These are phyloP conservation scores for Bedellia somnulentella DNA, from an alignment of 2,888 invertebrate genomes.

Conservation along the genomic window DNA sequence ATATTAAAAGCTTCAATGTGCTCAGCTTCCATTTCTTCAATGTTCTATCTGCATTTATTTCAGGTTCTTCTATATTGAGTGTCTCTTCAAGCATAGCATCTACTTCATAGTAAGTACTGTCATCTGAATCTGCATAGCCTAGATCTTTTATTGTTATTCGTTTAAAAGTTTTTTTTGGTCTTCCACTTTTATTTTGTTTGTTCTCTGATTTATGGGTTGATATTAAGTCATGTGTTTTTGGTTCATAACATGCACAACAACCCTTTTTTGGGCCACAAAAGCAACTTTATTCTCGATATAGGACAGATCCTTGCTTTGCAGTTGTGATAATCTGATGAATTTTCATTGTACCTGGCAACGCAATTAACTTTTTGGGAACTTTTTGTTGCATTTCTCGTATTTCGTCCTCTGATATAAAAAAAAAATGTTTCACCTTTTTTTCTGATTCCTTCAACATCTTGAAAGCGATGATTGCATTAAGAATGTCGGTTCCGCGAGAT, in stretches of 20 bases:
- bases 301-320: conserved; percentile 8
- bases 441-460: conserved; percentile 8
- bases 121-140: conserved; percentile 9
- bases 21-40: conserved; percentile 7
- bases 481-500: too few species aligned
- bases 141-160: conserved; percentile 8
- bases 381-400: too few species aligned
- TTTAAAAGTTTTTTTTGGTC: conserved; percentile 5
- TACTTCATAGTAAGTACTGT: conserved; percentile 6
- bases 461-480: too few species aligned
- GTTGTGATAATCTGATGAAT: conserved; percentile 9
- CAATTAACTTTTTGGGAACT: conserved; percentile 9
- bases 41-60: conserved; percentile 7
- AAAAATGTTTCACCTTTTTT: too few species aligned
- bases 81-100: conserved; percentile 5
- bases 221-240: conserved; percentile 9
- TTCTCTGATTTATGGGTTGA: conserved; percentile 5
- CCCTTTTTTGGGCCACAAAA: conserved; percentile 6
- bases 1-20: conserved; percentile 6
- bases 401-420: too few species aligned
- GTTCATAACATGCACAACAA: conserved; percentile 8
- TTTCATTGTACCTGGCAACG: conserved; percentile 10
- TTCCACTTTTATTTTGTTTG: conserved; percentile 1
- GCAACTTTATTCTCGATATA: conserved; percentile 7
- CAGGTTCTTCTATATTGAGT: conserved; percentile 7